These are phyloP conservation scores for Chrysogorgia sp. DNA, from an alignment of 92 coral and sea anemone genomes.

Conservation along the genomic window DNA sequence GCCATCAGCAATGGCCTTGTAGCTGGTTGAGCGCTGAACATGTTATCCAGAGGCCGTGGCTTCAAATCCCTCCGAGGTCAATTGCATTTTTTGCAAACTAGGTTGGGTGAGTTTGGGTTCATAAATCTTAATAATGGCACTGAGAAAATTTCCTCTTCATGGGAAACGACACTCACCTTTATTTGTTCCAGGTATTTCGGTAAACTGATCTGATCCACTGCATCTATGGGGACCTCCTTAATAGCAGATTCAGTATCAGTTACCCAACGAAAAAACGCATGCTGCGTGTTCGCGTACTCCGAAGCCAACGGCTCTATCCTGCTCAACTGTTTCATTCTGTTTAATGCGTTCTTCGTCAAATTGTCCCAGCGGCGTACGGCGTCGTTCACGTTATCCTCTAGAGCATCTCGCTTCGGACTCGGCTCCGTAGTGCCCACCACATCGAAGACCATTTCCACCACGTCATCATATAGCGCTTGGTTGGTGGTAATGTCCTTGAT, in stretches of 20 bases:
- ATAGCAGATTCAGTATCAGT: slow-evolving; percentile 66
- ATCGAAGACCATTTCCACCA: slow-evolving; percentile 69
- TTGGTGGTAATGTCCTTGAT: slow-evolving; percentile 78
- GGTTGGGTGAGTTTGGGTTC: no score
- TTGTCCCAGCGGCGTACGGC: slow-evolving; percentile 77
- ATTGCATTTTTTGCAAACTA: no score
- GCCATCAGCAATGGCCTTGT: no score
- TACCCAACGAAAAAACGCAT: slow-evolving; percentile 78
- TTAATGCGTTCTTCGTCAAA: slow-evolving; percentile 66
- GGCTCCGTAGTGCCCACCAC: slow-evolving; percentile 68
- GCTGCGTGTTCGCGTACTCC: slow-evolving; percentile 74
- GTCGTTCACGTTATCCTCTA: slow-evolving; percentile 71
- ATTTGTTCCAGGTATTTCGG: slow-evolving; percentile 76
- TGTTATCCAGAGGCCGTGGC: no score
- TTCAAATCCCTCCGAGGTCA: no score
- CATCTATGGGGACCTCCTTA: slow-evolving; percentile 64
- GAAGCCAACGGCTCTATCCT: slow-evolving; percentile 77
- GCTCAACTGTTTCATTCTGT: slow-evolving; percentile 78
- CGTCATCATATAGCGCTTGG: slow-evolving; percentile 76
- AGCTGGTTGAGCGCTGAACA: no score
- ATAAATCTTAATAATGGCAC: no score
- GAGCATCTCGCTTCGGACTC: slow-evolving; percentile 68
- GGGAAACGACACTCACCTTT: slow-evolving; percentile 55
- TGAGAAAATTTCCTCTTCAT: not conserved
- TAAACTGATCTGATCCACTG: slow-evolving; percentile 71